Evolutionary conservation across 2,888 invertebrate genomes (phyloP).

Genomic region (Lochmaea capreae): DNA sequence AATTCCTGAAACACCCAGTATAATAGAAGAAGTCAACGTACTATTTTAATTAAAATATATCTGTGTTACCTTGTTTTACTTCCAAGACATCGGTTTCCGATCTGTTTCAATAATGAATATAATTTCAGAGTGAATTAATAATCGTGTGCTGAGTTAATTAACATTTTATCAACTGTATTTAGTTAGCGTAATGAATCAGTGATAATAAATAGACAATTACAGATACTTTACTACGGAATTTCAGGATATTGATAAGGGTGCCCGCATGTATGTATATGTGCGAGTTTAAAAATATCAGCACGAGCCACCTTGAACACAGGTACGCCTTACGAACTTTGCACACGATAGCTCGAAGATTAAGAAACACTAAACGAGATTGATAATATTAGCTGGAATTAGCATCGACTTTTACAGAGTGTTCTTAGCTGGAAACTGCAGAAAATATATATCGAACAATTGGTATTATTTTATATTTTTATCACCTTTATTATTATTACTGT

Average conservation of each 20-base stretch:
- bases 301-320: slow-evolving; percentile 42
- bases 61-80: not conserved
- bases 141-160: slow-evolving; percentile 32
- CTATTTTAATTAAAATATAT: not conserved
- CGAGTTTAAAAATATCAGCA: slow-evolving; percentile 49
- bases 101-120: slow-evolving; percentile 13
- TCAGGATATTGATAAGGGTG: slow-evolving; percentile 51
- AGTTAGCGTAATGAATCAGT: slow-evolving; percentile 43
- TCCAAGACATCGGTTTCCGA: not conserved
- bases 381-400: slow-evolving; percentile 12
- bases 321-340: slow-evolving; percentile 23
- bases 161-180: slow-evolving; percentile 37
- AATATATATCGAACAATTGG: not conserved
- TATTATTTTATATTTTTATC: too few relatives aligned
- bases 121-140: slow-evolving; percentile 26
- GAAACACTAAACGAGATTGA: slow-evolving; percentile 25
- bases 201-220: slow-evolving; percentile 47
- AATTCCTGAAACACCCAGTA: not conserved
- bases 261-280: slow-evolving; percentile 47
- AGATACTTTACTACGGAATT: slow-evolving; percentile 45
- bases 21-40: not conserved
- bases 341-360: slow-evolving; percentile 18
- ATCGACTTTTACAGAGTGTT: slow-evolving; percentile 16
- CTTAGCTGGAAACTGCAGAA: not conserved
- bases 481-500: too few relatives aligned